Evolutionary conservation across 2,113 vertebrate species (phyloP), one percentile per base, ranked within the genome.

Genomic region (Notothenia rossii): DNA sequence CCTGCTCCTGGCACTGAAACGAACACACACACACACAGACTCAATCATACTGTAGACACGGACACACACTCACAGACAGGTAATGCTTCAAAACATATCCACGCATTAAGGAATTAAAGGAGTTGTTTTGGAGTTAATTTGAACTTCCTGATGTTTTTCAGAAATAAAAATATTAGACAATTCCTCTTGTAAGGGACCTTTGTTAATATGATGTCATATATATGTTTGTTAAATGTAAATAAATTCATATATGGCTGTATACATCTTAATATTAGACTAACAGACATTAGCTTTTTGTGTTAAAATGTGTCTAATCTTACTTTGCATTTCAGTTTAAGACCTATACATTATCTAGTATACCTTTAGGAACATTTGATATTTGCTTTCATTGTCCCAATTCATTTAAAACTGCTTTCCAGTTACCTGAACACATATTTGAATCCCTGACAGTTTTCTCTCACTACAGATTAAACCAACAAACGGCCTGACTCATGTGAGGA

Each of bases 1-100:
- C 82, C 78, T 91, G 83, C 78, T 80, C 75, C 76, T 84, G 70
- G 71, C 78, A 81, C 89, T 90, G 85, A 83, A 90, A 91, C 81
- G 88, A 75, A 89, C 13, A 54, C 10, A 77, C 60, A 75, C 13
- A 72, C 10, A 63, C 5, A 0, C 7, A 79, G 43, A 75, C 13
- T 65, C 11, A 78, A 78, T 40, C 36, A 1, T 40, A 40, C 36
- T 40, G 7, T 40, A 40, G 36, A 40, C 36, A 36, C 36, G 6
- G 36, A 83, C 55, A 60, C 58, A 75, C 72, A 77, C 64, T 81
- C 77, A 80, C 55, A 74, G 11, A 85, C 25, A 72, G 61, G 36
- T 49, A 55, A 64, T 20, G 48, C 50, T 69, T 70, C 12, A 53
- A 50, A 33, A n/a, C 45, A 55, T 15, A 62, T 51, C n/a, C 2